phyloP scores from a whole-genome alignment of 2,888 invertebrate genomes.

The Erpobdella octoculata region DNA sequence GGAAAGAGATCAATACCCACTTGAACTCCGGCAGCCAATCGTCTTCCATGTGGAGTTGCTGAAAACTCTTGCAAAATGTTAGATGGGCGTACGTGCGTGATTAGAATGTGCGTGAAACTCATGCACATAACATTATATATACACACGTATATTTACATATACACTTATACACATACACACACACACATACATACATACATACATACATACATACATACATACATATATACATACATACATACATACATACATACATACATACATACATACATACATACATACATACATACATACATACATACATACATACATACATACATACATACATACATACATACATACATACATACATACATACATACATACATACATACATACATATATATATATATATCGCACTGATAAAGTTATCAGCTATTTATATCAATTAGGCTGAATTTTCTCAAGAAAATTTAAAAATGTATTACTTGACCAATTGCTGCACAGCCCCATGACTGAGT shows the following conservation, averaged over 20 bases:
- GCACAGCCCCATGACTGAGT: no score
- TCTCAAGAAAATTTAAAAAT: no score
- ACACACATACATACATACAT: not conserved
- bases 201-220: constrained; percentile 13
- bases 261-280: not conserved
- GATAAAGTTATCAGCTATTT: not conserved
- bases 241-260: constrained; percentile 19
- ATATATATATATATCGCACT: not conserved
- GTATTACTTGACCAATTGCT: no score
- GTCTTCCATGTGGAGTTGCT: no score
- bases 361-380: constrained; percentile 7
- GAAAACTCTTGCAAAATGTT: no score
- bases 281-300: not conserved
- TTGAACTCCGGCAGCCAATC: no score
- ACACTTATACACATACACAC: not conserved
- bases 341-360: not conserved
- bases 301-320: constrained; percentile 6
- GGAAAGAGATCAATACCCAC: no score
- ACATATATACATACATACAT: constrained; percentile 10
- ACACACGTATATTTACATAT: not conserved
- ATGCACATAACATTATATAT: not conserved
- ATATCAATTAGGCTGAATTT: no score
- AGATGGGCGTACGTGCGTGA: no score
- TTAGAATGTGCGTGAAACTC: no score
- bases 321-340: constrained; percentile 3